Percentiles rank a stretch among this genome's conserved stretches.
Evolutionary conservation across 2,797 vertebrate species (phyloP).

Genomic region (Mastacembelus armatus): DNA sequence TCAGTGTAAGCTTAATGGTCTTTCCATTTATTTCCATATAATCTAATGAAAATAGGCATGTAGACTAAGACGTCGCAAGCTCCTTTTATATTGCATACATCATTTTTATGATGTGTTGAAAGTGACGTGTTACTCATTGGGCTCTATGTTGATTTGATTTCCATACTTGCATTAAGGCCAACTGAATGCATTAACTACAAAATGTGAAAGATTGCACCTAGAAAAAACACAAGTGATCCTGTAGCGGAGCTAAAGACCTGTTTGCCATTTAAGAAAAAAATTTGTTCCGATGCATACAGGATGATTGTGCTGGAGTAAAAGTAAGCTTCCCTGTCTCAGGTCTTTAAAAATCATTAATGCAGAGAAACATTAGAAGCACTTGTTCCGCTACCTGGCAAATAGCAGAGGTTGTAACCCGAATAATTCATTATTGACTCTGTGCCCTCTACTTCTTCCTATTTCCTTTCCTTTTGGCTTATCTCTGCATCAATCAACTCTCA

Average conservation of each 20-base stretch:
- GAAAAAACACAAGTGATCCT: background rate
- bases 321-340: background rate
- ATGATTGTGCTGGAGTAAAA: background rate
- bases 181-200: conserved; percentile 69
- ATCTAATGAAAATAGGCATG: conserved; percentile 64
- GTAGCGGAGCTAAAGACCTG: background rate
- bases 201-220: too few species aligned
- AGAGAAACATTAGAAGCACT: conserved; percentile 28
- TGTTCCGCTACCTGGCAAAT: conserved; percentile 47
- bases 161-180: conserved; percentile 70
- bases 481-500: background rate
- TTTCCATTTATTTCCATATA: conserved; percentile 22
- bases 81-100: conserved; percentile 39
- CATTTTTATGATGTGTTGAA: too few species aligned
- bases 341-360: conserved; percentile 55
- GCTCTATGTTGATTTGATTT: conserved; percentile 79
- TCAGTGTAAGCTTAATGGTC: conserved; percentile 12
- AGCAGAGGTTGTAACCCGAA: conserved; percentile 62
- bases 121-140: conserved; percentile 80
- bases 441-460: conserved; percentile 28
- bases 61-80: conserved; percentile 47
- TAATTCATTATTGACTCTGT: conserved; percentile 78
- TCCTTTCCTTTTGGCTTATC: conserved; percentile 31
- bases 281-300: background rate
- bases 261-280: background rate